Conservation (phyloP, 23 tunicate genomes). For the Corella eumyota region DNA sequence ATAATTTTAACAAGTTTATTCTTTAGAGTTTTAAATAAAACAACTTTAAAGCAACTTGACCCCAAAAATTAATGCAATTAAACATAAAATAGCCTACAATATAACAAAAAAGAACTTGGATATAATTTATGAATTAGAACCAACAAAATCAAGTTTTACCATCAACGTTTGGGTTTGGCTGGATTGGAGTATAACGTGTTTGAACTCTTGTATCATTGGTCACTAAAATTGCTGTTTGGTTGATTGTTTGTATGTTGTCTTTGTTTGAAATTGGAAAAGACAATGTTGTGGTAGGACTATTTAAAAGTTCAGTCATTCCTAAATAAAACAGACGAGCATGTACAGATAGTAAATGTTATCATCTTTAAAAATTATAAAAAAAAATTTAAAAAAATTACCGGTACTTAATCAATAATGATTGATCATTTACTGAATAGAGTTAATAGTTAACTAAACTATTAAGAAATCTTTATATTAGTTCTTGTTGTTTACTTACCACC, state of each 20-base stretch:
- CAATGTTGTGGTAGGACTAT: background rate
- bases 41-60: background rate
- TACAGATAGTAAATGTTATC: too few species aligned
- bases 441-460: too few species aligned
- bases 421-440: too few species aligned
- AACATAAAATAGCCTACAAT: background rate
- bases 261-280: background rate
- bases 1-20: background rate
- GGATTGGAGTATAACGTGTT: conserved; percentile 43
- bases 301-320: background rate
- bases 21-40: background rate
- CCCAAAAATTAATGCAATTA: background rate
- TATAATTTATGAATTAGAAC: too few species aligned
- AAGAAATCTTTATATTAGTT: too few species aligned
- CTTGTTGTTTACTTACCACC: too few species aligned
- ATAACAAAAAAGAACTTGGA: background rate
- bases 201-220: too few species aligned
- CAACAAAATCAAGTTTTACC: conserved; percentile 21
- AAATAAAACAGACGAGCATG: background rate
- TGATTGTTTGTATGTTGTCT: background rate
- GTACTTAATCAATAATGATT: too few species aligned
- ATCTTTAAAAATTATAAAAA: too few species aligned
- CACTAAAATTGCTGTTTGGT: too few species aligned
- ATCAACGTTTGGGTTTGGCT: conserved; percentile 35
- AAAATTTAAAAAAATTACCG: too few species aligned